Percentiles rank a stretch among this genome's conserved stretches.
Conservation (phyloP, 2,113 vertebrate species). For the Otocyon megalotis region DNA sequence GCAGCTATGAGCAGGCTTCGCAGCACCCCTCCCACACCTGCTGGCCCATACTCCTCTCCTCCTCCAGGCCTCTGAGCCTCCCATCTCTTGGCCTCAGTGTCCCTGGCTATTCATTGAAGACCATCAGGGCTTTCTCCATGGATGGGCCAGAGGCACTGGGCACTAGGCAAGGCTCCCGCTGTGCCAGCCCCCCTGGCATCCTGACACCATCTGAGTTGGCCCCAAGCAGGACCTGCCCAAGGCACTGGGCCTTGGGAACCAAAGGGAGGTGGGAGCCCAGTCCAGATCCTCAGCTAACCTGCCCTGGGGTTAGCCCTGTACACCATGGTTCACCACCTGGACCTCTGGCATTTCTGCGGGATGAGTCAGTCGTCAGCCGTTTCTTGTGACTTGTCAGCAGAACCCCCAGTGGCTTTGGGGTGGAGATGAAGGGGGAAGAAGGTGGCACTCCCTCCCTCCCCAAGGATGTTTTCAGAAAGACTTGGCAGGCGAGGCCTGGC, state of each 20-base stretch:
- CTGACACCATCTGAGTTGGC: not conserved
- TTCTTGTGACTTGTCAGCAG: slow-evolving; percentile 54
- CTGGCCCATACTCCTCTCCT: too few species aligned
- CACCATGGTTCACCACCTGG: rapidly evolving
- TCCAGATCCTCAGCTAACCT: not conserved
- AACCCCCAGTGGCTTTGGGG: not conserved
- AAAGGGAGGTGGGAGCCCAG: not conserved
- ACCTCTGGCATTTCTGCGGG: not conserved
- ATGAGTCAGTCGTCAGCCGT: slow-evolving; percentile 52
- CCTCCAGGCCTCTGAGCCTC: not conserved
- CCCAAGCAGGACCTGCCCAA: not conserved
- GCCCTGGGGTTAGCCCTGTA: not conserved
- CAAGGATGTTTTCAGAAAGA: not conserved
- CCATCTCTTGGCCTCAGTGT: not conserved
- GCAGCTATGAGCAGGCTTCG: not conserved
- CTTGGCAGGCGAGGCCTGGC: not conserved
- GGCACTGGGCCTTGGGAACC: not conserved
- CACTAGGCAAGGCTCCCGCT: not conserved
- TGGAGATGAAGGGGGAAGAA: not conserved
- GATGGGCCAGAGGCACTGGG: not conserved
- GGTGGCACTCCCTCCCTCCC: not conserved
- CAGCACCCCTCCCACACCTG: not conserved
- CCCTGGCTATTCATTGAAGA: not conserved
- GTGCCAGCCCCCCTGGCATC: not conserved
- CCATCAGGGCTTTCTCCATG: not conserved